These are phyloP conservation scores for Drosophila sp. DNA, from an alignment of 1,140 invertebrate species.

Conservation along the genomic window DNA sequence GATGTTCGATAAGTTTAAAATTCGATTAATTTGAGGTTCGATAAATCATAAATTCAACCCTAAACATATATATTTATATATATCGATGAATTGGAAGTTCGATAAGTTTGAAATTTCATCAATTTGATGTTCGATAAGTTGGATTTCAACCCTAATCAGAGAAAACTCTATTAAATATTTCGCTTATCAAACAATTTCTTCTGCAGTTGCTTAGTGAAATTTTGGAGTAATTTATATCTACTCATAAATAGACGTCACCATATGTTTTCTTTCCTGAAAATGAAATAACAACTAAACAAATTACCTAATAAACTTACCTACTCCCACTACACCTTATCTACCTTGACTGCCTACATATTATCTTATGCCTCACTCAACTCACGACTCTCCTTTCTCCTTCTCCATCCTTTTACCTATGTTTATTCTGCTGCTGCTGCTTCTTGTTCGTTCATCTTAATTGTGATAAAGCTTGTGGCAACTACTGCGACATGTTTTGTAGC, in stretches of 20 bases:
- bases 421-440: conserved; percentile 25
- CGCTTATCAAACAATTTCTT: too few species aligned
- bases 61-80: too few species aligned
- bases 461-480: conserved; percentile 60
- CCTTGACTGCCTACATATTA: conserved; percentile 2
- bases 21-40: too few species aligned
- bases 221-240: not conserved
- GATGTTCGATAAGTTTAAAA: too few species aligned
- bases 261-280: not conserved
- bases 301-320: conserved; percentile 46
- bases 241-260: not conserved
- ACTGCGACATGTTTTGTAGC: conserved; percentile 50
- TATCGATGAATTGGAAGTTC: too few species aligned
- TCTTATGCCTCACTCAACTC: conserved; percentile 20
- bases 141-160: too few species aligned
- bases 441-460: conserved; percentile 53
- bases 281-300: conserved; percentile 47
- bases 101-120: too few species aligned
- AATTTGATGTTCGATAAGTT: too few species aligned
- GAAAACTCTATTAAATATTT: too few species aligned
- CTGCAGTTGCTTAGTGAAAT: too few species aligned
- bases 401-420: too few species aligned
- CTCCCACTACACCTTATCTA: conserved; percentile 16
- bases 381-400: conserved; percentile 22
- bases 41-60: too few species aligned